phyloP scores from a whole-genome alignment of 1,140 invertebrate species.

The Drosophila biarmipes region DNA sequence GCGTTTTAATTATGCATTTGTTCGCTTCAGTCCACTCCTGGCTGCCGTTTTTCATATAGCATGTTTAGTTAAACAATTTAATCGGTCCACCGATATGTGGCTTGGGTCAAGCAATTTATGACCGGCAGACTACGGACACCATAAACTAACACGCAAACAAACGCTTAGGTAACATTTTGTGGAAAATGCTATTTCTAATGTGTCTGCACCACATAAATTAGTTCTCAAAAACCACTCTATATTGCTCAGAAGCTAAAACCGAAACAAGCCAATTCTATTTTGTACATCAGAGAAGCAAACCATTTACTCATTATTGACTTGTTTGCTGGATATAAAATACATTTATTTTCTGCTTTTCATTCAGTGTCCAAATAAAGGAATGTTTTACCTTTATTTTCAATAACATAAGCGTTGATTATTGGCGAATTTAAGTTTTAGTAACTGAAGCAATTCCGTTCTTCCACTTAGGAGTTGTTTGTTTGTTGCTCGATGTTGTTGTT shows the following conservation, averaged over 20 bases:
- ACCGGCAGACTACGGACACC: constrained; percentile 11
- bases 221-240: constrained; percentile 15
- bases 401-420: neutral
- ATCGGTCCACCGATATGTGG: constrained; percentile 43
- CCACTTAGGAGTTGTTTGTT: constrained; percentile 9
- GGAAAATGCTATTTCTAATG: constrained; percentile 24
- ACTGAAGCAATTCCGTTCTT: neutral
- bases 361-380: too few relatives aligned
- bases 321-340: too few relatives aligned
- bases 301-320: too few relatives aligned
- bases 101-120: constrained; percentile 51
- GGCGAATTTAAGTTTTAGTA: neutral
- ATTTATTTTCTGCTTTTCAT: neutral
- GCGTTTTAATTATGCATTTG: constrained; percentile 67
- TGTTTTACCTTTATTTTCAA: neutral
- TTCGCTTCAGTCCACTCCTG: constrained; percentile 13
- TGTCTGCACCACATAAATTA: constrained; percentile 22
- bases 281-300: neutral
- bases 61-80: constrained; percentile 71
- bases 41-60: constrained; percentile 52
- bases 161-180: constrained; percentile 66
- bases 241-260: constrained; percentile 2
- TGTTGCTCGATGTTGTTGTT: constrained; percentile 46
- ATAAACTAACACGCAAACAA: constrained; percentile 64
- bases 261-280: neutral